Conservation (phyloP, 2,888 invertebrate species). For the Thelaira solivaga region DNA sequence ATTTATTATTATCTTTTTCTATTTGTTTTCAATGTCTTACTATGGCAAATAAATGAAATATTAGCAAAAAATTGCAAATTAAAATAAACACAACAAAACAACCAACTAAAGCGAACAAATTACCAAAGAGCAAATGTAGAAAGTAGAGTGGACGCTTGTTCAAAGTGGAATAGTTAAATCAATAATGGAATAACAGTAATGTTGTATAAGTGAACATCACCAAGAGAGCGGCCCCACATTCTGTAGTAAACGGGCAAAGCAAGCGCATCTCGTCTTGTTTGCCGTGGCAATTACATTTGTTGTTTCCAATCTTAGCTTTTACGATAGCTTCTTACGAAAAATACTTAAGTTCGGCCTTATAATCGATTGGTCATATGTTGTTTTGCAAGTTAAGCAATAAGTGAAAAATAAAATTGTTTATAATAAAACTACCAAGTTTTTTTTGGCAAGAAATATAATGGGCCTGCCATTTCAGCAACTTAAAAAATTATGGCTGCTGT, state of each 20-base stretch:
- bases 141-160: not conserved
- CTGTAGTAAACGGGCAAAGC: conserved; percentile 46
- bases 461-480: conserved; percentile 75
- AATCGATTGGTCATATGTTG: not conserved
- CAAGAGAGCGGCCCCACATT: conserved; percentile 42
- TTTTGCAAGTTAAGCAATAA: conserved; percentile 16
- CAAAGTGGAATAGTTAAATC: not conserved
- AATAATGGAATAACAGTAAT: not conserved
- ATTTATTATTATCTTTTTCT: no score
- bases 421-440: conserved; percentile 42
- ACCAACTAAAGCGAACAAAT: no score
- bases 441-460: conserved; percentile 66
- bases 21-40: no score
- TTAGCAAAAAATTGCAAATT: not conserved
- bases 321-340: not conserved
- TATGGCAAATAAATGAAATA: no score
- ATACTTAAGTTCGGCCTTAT: not conserved
- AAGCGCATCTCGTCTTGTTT: conserved; percentile 26
- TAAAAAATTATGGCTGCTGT: conserved; percentile 75
- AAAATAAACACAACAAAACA: not conserved
- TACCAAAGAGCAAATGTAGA: not conserved
- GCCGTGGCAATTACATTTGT: no score
- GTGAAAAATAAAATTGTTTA: conserved; percentile 32
- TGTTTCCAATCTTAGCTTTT: no score
- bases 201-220: conserved; percentile 48